A percentile compares a stretch with the other conserved stretches of the same genome.
Evolutionary conservation across 2,888 invertebrate genomes (phyloP).

Genomic region (Tipula helvola): DNA sequence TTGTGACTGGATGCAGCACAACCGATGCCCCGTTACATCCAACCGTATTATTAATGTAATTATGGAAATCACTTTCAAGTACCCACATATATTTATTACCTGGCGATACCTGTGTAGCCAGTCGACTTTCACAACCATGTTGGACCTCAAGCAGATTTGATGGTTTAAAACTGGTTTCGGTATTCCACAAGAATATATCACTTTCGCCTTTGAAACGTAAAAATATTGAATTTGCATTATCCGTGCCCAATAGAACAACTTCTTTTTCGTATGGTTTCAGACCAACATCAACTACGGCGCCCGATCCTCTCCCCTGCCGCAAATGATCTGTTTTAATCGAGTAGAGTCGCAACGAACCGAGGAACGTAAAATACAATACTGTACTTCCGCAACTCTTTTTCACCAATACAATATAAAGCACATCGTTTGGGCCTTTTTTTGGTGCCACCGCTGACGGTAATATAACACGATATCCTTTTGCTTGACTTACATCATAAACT

Average conservation of each 20-base stretch:
- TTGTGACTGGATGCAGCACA: constrained; percentile 45
- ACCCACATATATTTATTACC: constrained; percentile 50
- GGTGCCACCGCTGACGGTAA: constrained; percentile 40
- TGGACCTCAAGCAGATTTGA: constrained; percentile 46
- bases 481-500: constrained; percentile 40
- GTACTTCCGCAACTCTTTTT: constrained; percentile 38
- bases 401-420: constrained; percentile 44
- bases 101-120: constrained; percentile 47
- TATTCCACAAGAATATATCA: constrained; percentile 51
- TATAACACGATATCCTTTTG: constrained; percentile 42
- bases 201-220: constrained; percentile 48
- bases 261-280: constrained; percentile 38
- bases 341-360: constrained; percentile 42
- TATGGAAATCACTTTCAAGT: constrained; percentile 52
- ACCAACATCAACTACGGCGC: constrained; percentile 45
- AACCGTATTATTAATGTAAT: constrained; percentile 45
- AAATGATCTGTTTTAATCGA: constrained; percentile 43
- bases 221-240: constrained; percentile 45
- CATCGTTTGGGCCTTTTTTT: constrained; percentile 36
- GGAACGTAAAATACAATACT: constrained; percentile 44
- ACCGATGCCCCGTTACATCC: constrained; percentile 50
- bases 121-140: constrained; percentile 43
- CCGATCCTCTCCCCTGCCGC: constrained; percentile 40
- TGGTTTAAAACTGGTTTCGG: constrained; percentile 41
- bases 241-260: constrained; percentile 46